Evolutionary conservation across 1,140 invertebrate genomes (phyloP), one percentile per base, ranked within the genome.

Genomic region (Scaptomyza pallida): DNA sequence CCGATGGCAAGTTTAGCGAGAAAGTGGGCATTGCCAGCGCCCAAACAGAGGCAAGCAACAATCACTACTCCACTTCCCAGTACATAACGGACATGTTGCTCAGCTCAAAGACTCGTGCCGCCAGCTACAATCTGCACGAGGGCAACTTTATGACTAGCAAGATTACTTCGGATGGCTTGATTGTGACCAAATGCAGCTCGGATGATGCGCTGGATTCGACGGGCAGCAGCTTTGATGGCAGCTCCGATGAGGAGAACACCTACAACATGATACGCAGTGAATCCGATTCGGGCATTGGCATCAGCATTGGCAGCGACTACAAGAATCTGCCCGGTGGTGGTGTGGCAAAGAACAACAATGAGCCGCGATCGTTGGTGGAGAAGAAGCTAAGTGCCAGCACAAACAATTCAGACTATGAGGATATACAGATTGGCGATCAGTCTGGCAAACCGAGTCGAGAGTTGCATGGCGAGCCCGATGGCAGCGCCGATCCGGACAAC

Each of bases 391-490:
- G 89, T 61, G 89, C 81, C 13, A 91, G 89, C 50, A 91, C 89
- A 10, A 90, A 91, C 33, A 91, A 90, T 59, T 91, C 90, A 0
- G 90, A 91, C 65, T 91, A 91, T 56, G 90, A 91, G 67, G 90
- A 91, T 35, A 91, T 91, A 17, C 90, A 91, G 16, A 89, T 91
- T 0, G 76, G 82, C 0, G 88, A 91, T 61, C 82, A 90, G 59
- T 63, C 78, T 0, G 60, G 43, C 21, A 35, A 37, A 51, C 85
- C 86, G 60, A 95, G 94, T 83, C 92, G 96, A 3, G 96, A 96
- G 76, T 92, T 95, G 68, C 95, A 95, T 2, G 96, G 96, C 1
- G 95, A 96, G 72, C 96, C 96, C 0, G 96, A 97, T 73, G 96
- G 96, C 5, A 94, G 94, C 72, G 95, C 95, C 13, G 95, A 96